Evolutionary conservation across 1,140 invertebrate genomes (phyloP), one percentile per base, ranked within the genome.

Genomic region (Bombus impatiens): DNA sequence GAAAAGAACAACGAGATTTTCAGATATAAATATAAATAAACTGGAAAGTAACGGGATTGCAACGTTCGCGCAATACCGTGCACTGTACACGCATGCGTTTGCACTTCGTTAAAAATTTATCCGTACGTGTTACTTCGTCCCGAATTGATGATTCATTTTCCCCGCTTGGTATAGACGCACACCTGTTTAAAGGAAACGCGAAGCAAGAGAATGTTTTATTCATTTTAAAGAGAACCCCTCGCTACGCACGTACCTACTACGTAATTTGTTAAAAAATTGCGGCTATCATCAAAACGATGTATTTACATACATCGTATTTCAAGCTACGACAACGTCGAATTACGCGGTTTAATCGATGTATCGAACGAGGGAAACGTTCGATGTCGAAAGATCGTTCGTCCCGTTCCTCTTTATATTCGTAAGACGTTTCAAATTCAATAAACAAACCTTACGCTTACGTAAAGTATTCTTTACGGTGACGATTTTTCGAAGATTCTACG

Each of bases 181-280:
- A 40, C 32, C n/a, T 68, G 37, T 79, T 68, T 68, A 68, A 67
- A 47, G n/a, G n/a, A 68, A 68, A 79, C 32, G 28, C 28, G n/a
- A n/a, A 44, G 2, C 2, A 15, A 12, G 59, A 67, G 18, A 47
- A 79, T 79, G 42, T 65, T 44, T 79, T 79, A 79, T 79, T 79
- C 28, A 79, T 79, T 79, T 79, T 79, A 67, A 67, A 42, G 10
- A 25, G 77, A 67, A 44, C 59, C n/a, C 77, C 35, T n/a, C n/a
- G 10, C 10, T 42, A 67, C 18, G 37, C 40, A 25, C 47, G 25
- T 37, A 53, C 1, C 47, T 53, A 57, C 12, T 57, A 2, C 25
- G 37, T 57, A n/a, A 44, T 65, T 67, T 37, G 59, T 44, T 44
- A 44, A 78, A 44, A 65, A 42, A 78, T 44, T 42, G 28, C 13